These are phyloP conservation scores for Colostygia pectinataria DNA, from an alignment of 2,888 invertebrate species.

Conservation along the genomic window DNA sequence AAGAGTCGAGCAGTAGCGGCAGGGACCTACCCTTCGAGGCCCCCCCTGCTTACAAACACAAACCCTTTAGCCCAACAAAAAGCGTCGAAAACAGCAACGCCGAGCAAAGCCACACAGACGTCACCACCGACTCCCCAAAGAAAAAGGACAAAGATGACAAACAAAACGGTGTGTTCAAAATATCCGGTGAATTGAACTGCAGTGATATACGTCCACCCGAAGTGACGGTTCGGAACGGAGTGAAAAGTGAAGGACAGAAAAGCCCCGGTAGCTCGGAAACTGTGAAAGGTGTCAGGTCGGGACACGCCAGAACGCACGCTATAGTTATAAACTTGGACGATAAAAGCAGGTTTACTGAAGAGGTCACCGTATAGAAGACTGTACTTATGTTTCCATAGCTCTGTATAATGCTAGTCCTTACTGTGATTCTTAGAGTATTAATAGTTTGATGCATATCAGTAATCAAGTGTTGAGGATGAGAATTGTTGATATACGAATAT, in stretches of 20 bases:
- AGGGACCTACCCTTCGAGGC: slow-evolving; percentile 74
- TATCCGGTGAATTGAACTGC: slow-evolving; percentile 74
- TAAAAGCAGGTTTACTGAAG: slow-evolving; percentile 91
- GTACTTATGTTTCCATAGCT: slow-evolving; percentile 36
- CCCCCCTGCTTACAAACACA: slow-evolving; percentile 71
- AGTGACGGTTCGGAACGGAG: slow-evolving; percentile 60
- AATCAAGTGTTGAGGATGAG: slow-evolving; percentile 15
- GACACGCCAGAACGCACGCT: slow-evolving; percentile 88
- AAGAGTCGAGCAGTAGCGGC: slow-evolving; percentile 78
- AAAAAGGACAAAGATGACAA: slow-evolving; percentile 65
- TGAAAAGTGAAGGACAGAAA: slow-evolving; percentile 66
- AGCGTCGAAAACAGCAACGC: slow-evolving; percentile 66
- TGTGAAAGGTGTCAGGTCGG: slow-evolving; percentile 77
- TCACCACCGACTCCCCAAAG: slow-evolving; percentile 72
- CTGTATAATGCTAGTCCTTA: slow-evolving; percentile 66
- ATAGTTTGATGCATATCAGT: slow-evolving; percentile 39
- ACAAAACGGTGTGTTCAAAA: slow-evolving; percentile 74
- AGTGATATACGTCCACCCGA: slow-evolving; percentile 72
- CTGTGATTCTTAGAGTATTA: slow-evolving; percentile 65
- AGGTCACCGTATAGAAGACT: slow-evolving; percentile 87
- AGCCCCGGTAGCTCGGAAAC: slow-evolving; percentile 69
- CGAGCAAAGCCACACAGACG: slow-evolving; percentile 71
- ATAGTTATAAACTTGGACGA: slow-evolving; percentile 91
- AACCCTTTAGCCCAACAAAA: slow-evolving; percentile 77
- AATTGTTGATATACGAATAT: neutral